A percentile compares a stretch with the other conserved stretches of the same genome.
phyloP scores from a whole-genome alignment of 2,888 invertebrate species.

The Trichopria drosophilae region DNA sequence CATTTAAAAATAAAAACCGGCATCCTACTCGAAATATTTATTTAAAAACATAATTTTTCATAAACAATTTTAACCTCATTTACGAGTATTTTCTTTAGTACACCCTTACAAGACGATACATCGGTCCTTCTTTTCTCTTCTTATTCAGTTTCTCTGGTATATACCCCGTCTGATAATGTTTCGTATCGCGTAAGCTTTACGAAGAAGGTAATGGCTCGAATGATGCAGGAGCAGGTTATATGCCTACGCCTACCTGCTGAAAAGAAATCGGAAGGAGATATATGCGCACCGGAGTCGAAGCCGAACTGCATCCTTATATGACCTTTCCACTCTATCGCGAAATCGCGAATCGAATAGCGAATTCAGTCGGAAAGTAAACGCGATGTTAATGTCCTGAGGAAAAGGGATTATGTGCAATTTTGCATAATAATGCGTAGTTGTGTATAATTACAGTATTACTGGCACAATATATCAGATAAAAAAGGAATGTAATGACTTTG shows the following conservation, averaged over 20 bases:
- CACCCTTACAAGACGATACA: no score
- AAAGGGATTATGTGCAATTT: no score
- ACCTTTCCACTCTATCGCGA: conserved; percentile 11
- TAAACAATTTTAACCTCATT: no score
- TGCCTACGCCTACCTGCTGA: conserved; percentile 23
- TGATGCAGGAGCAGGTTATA: conserved; percentile 24
- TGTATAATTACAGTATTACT: no score
- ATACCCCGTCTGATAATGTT: conserved; percentile 22
- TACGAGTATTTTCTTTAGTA: no score
- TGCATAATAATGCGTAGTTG: no score
- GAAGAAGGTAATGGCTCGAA: conserved; percentile 25
- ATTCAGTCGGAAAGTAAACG: background rate
- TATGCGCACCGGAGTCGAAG: background rate
- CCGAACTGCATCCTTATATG: conserved; percentile 8
- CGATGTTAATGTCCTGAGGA: conserved; percentile 5
- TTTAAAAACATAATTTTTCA: no score
- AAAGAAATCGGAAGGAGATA: conserved; percentile 6
- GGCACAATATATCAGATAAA: no score
- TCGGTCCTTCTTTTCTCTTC: conserved; percentile 5
- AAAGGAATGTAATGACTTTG: no score
- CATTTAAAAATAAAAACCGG: no score
- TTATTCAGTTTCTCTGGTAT: conserved; percentile 16
- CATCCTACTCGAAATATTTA: no score
- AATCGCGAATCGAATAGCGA: background rate
- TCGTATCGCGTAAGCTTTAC: conserved; percentile 16